These are phyloP conservation scores for Carollia perspicillata DNA, from an alignment of 2,113 vertebrate genomes.

Conservation along the genomic window DNA sequence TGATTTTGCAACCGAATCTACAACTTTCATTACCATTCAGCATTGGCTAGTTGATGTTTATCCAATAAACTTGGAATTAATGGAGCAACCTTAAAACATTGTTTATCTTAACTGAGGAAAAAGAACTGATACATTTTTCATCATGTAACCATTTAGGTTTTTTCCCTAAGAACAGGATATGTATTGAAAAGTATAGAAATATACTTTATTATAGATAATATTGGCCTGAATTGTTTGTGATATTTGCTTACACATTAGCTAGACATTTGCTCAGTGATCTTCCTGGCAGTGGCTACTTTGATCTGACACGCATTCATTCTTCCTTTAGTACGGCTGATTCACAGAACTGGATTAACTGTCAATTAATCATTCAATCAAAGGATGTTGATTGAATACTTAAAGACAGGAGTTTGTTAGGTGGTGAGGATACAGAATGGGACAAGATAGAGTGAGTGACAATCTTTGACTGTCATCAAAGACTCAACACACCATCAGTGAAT, in stretches of 20 bases:
- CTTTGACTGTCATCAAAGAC: background rate
- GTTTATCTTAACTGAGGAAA: constrained; percentile 24
- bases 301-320: background rate
- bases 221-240: constrained; percentile 3
- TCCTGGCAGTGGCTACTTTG: constrained; percentile 9
- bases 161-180: background rate
- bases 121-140: background rate
- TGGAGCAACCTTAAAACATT: constrained; percentile 16
- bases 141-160: background rate
- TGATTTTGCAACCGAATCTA: background rate
- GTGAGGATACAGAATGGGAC: background rate
- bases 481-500: background rate
- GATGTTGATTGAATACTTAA: background rate
- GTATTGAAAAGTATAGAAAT: background rate
- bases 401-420: background rate
- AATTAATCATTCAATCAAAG: background rate
- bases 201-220: background rate
- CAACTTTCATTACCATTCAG: background rate
- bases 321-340: background rate
- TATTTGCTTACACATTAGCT: background rate
- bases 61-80: constrained; percentile 1
- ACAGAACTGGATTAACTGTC: background rate
- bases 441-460: background rate
- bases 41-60: background rate
- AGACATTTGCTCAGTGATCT: background rate